Percentiles rank a stretch among this genome's conserved stretches.
phyloP scores from a whole-genome alignment of 2,113 vertebrate species.

The Chlamydotis undulata region DNA sequence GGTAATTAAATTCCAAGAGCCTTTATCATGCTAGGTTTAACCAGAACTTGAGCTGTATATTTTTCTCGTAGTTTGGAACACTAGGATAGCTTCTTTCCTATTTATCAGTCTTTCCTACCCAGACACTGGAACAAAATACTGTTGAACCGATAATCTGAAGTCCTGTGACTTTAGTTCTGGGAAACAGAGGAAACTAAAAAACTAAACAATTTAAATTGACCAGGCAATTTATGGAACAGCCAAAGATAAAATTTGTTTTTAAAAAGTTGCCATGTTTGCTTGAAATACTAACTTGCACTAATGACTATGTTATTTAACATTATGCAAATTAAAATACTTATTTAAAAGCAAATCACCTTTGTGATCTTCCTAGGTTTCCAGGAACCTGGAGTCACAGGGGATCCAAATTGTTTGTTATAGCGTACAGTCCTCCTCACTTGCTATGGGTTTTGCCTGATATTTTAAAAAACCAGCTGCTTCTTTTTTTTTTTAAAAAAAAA shows the following conservation, averaged over 20 bases:
- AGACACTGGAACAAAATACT: not conserved
- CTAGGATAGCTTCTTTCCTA: not conserved
- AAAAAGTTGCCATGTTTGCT: not conserved
- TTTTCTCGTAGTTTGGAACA: not conserved
- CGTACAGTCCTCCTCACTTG: not conserved
- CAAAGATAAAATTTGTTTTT: not conserved
- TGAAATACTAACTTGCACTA: not conserved
- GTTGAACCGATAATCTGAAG: not conserved
- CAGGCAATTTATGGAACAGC: not conserved
- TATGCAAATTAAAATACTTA: not conserved
- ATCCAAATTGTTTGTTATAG: not conserved
- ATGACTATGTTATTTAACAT: not conserved
- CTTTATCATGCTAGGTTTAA: not conserved
- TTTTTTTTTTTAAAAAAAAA: not conserved
- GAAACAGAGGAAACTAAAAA: not conserved
- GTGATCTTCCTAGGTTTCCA: constrained; percentile 23
- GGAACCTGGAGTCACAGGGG: not conserved
- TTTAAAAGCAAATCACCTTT: constrained; percentile 10
- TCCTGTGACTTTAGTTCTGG: not conserved
- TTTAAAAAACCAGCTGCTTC: not conserved
- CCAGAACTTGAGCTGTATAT: not conserved
- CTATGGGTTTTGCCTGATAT: not conserved
- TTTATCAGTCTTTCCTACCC: not conserved
- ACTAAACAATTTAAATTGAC: not conserved
- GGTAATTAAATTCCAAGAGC: constrained; percentile 26